Evolutionary conservation across 2,797 vertebrate species (phyloP), one percentile per base, ranked within the genome.

Genomic region (Potorous gilbertii): DNA sequence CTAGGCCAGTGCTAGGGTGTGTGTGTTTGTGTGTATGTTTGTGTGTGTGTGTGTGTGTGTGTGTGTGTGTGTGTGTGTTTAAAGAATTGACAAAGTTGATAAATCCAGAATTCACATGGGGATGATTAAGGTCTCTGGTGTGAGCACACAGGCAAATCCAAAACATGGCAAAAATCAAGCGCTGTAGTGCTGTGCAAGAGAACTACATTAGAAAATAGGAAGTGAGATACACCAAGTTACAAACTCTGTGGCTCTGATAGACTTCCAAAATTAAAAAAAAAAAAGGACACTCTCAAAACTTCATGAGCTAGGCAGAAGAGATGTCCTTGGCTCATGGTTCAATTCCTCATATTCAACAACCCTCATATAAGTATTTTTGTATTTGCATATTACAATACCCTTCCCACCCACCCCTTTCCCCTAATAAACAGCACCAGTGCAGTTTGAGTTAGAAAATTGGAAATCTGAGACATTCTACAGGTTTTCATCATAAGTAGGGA

Each of bases 111-210:
- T 94, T 98, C 99, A 99, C 98, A 98, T 98, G 99, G n/a, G 98
- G 98, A 99, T 98, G 98, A 98, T 99, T 99, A 99, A 99, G 99
- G 99, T 99, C 99, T 99, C 99, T 99, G 99, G 99, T 99, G 99
- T 98, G 98, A 98, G 98, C 97, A 99, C 99, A 99, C 98, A 99
- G 99, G 99, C 99, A 99, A 99, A 99, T 96, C 98, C 97, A 98
- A 99, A 98, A 97, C 98, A 98, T 98, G 98, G 98, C 96, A 98
- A 98, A 74, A 98, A 98, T 95, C 94, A 98, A 96, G 95, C 97
- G 97, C 97, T 98, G 95, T 92, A 96, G 97, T 97, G 95, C 96
- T 98, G 96, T 98, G 98, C 97, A 97, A 94, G 74, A 97, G 96
- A 98, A 96, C 54, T 95, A 94, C 95, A 92, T 95, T 98, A 98